These are phyloP conservation scores for Rhincodon typus DNA, from an alignment of 2,797 vertebrate species.

Conservation along the genomic window DNA sequence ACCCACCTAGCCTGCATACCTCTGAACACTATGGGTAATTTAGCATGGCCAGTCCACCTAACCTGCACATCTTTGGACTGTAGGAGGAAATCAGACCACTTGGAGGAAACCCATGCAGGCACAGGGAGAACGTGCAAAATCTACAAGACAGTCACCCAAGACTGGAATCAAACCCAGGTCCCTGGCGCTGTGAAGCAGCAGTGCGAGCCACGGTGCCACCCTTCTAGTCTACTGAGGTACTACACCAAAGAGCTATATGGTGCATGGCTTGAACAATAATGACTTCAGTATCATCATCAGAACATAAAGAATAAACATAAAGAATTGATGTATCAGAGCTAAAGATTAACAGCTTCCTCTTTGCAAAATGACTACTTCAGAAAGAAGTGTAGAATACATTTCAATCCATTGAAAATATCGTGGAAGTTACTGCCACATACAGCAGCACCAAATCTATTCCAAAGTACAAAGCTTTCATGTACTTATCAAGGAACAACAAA, in stretches of 20 bases:
- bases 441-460: not conserved
- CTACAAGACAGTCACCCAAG: too few relatives aligned
- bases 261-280: not conserved
- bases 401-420: not conserved
- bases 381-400: not conserved
- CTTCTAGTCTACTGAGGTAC: not conserved
- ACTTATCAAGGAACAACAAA: not conserved
- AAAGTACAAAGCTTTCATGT: not conserved
- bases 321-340: not conserved
- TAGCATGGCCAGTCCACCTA: too few relatives aligned
- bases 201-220: too few relatives aligned
- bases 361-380: not conserved
- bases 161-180: too few relatives aligned
- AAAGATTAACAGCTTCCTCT: not conserved
- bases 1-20: too few relatives aligned
- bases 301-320: not conserved
- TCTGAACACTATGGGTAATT: too few relatives aligned
- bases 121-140: too few relatives aligned
- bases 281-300: not conserved
- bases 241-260: not conserved
- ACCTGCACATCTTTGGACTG: too few relatives aligned
- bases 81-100: too few relatives aligned
- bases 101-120: too few relatives aligned
- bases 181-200: too few relatives aligned
- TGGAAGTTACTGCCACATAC: not conserved